Evolutionary conservation across 92 coral and sea anemone genomes (phyloP), one percentile per base, ranked within the genome.

Genomic region (Anthopleura xanthogrammica): DNA sequence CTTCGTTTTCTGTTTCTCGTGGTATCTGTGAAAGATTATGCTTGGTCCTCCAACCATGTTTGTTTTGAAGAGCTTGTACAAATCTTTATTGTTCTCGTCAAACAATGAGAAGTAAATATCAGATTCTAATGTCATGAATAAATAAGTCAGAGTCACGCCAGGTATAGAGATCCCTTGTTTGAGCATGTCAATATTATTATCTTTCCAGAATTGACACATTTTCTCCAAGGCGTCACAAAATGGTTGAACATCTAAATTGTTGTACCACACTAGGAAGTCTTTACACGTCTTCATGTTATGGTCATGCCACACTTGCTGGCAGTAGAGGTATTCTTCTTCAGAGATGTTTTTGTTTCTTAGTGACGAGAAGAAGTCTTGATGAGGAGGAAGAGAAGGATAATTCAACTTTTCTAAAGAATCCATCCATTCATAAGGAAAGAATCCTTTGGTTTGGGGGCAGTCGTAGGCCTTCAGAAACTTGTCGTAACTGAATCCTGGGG

Each of bases 381-480:
- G 84, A 16, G 88, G 86, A 1, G 88, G 87, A 12, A 83, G 76
- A 2, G 75, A 17, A 4, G 90, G 68, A 19, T 77, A 52, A 17
- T 90, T 46, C 7, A 90, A 68, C 87, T 86, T 86, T 36, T 86
- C 90, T 5, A 86, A 66, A 17, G 58, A 10, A 20, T 80, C 9
- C 13, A 86, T 16, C 87, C 87, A 86, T 56, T 86, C 90, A 39
- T 83, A 83, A 3, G 88, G 88, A 22, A 90, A 90, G 48, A 64
- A 82, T 7, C 90, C 89, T 86, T 57, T 85, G 8, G 41, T 66
- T 36, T 65, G 65, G 12, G 22, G 14, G 22, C 84, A 85, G 39
- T 77, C 65, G 19, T 78, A 85, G 16, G 84, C 84, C 29, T 79
- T 65, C 2, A 85, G 36, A 39, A 83, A 83, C 1, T 55, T 46